Percentiles rank a stretch among this genome's conserved stretches.
Evolutionary conservation across 2,888 invertebrate genomes (phyloP).

Genomic region (Emmelina monodactyla): DNA sequence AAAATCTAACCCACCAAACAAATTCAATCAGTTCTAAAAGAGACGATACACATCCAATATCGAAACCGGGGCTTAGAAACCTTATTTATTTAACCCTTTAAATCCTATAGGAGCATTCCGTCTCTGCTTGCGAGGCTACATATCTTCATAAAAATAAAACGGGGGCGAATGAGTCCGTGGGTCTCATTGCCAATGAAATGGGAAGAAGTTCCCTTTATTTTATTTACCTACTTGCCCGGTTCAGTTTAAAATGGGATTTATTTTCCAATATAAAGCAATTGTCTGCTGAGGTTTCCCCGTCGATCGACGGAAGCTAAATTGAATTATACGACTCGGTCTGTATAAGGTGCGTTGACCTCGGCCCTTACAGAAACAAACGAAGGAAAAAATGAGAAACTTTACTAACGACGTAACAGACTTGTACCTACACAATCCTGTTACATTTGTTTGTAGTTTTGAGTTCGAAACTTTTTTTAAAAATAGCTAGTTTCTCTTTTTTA

Average conservation of each 20-base stretch:
- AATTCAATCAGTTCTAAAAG: conserved; percentile 18
- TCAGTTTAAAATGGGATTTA: conserved; percentile 52
- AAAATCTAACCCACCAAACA: no score
- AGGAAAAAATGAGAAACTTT: no score
- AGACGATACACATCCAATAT: conserved; percentile 19
- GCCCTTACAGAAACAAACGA: no score
- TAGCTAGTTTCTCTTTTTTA: no score
- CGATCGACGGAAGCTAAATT: no score
- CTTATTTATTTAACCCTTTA: conserved; percentile 30
- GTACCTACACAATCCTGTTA: no score
- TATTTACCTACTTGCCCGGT: conserved; percentile 42
- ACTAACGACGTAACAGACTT: no score
- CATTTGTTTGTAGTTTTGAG: no score
- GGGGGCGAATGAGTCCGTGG: conserved; percentile 34
- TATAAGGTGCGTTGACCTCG: no score
- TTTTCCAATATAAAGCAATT: conserved; percentile 39
- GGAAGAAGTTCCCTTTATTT: conserved; percentile 12
- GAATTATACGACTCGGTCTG: no score
- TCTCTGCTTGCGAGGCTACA: conserved; percentile 30
- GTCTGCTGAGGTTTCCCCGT: conserved; percentile 23
- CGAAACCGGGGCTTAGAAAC: conserved; percentile 17
- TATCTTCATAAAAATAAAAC: conserved; percentile 55
- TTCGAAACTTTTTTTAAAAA: no score
- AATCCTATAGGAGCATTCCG: conserved; percentile 29
- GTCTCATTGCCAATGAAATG: background rate